Conservation (phyloP, 2,888 invertebrate species). For the Orgyia antiqua region DNA sequence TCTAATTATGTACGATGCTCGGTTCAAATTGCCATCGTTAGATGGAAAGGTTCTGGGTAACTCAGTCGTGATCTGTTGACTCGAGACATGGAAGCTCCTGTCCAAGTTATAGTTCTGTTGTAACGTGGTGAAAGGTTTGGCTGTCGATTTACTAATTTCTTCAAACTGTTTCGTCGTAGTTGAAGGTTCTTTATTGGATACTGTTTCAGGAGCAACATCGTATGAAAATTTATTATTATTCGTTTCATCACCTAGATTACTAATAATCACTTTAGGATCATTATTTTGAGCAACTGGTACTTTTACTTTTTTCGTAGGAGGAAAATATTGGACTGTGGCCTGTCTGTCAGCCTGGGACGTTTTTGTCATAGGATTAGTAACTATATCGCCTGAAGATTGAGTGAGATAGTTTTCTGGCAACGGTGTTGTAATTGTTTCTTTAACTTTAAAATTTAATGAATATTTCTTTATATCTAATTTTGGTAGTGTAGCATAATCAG, state of each 20-base stretch:
- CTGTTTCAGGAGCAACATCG: slow-evolving; percentile 22
- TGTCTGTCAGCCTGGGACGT: slow-evolving; percentile 40
- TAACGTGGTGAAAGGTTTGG: slow-evolving; percentile 8
- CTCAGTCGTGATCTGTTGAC: slow-evolving; percentile 22
- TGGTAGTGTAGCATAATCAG: slow-evolving; percentile 49
- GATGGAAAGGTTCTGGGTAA: neutral
- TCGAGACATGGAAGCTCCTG: slow-evolving; percentile 32
- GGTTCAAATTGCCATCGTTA: slow-evolving; percentile 39
- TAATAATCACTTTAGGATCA: slow-evolving; percentile 25
- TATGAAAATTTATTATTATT: slow-evolving; percentile 33
- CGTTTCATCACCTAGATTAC: slow-evolving; percentile 40
- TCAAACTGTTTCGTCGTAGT: slow-evolving; percentile 8
- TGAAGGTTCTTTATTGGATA: slow-evolving; percentile 17
- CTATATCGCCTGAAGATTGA: slow-evolving; percentile 9
- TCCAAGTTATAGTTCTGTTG: slow-evolving; percentile 16
- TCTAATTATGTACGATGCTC: slow-evolving; percentile 52
- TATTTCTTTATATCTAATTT: slow-evolving; percentile 59
- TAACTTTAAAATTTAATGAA: slow-evolving; percentile 19
- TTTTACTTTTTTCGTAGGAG: slow-evolving; percentile 40
- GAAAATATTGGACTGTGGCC: slow-evolving; percentile 63
- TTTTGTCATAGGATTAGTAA: slow-evolving; percentile 21
- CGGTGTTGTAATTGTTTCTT: neutral
- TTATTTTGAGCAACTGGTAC: slow-evolving; percentile 37
- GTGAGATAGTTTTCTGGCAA: slow-evolving; percentile 14
- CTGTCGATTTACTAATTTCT: slow-evolving; percentile 7